Percentiles rank a stretch among this genome's conserved stretches.
Evolutionary conservation across 2,888 invertebrate genomes (phyloP).

Genomic region (Aphrophora alni): DNA sequence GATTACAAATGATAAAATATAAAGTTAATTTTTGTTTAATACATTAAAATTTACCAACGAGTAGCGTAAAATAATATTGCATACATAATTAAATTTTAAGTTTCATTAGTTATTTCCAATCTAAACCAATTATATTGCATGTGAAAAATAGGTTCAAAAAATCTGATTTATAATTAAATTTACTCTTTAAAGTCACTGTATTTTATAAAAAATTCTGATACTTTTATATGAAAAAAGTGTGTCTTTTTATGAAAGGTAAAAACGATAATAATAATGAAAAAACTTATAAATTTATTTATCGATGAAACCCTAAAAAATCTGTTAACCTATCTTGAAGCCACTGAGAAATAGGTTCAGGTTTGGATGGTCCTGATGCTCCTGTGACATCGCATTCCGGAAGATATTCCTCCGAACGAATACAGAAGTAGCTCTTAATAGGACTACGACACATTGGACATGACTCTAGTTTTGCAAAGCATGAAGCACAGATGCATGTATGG

Average conservation of each 20-base stretch:
- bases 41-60: no score
- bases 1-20: no score
- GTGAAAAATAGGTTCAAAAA: no score
- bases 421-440: slow-evolving; percentile 82
- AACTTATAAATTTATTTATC: slow-evolving; percentile 53
- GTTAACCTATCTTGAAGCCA: slow-evolving; percentile 71
- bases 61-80: no score
- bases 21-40: no score
- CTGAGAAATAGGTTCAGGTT: slow-evolving; percentile 55
- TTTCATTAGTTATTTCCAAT: no score
- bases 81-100: no score
- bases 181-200: no score
- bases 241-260: neutral
- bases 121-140: no score
- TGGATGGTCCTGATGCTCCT: slow-evolving; percentile 58
- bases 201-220: no score
- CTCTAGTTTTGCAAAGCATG: slow-evolving; percentile 80
- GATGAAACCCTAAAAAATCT: slow-evolving; percentile 74
- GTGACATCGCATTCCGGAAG: slow-evolving; percentile 61
- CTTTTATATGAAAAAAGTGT: neutral
- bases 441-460: slow-evolving; percentile 88
- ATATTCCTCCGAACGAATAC: slow-evolving; percentile 79
- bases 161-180: no score
- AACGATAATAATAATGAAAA: slow-evolving; percentile 9
- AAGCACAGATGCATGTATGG: slow-evolving; percentile 84